Evolutionary conservation across 2,797 vertebrate species (phyloP).

Genomic region (Lepus townsendii): DNA sequence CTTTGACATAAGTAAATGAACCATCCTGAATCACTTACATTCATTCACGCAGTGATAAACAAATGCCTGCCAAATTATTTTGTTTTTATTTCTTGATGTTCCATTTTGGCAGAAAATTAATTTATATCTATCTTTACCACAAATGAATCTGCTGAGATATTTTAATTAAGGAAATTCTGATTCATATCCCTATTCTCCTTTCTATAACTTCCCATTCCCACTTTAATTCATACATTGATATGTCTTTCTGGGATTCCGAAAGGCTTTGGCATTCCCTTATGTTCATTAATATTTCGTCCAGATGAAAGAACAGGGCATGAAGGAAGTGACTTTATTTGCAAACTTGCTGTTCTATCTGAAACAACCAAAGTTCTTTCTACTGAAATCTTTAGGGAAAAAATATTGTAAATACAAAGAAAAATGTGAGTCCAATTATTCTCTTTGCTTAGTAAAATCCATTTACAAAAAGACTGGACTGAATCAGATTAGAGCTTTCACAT

Average conservation of each 20-base stretch:
- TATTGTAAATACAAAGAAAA: neutral
- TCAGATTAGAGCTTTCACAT: neutral
- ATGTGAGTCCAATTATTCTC: neutral
- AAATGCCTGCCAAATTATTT: neutral
- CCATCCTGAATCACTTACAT: neutral
- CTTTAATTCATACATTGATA: neutral
- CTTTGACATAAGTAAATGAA: neutral
- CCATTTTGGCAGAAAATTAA: neutral
- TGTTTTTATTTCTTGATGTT: slow-evolving; percentile 29
- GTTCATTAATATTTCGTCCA: slow-evolving; percentile 31
- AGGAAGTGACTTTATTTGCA: neutral
- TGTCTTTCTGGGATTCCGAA: neutral
- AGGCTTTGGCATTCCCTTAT: neutral
- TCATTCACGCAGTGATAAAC: neutral
- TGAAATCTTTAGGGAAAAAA: neutral
- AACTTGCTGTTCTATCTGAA: slow-evolving; percentile 12
- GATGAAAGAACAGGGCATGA: slow-evolving; percentile 8
- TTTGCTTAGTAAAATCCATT: neutral
- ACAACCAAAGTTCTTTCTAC: neutral
- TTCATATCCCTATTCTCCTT: neutral
- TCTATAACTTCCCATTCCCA: neutral
- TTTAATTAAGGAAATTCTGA: slow-evolving; percentile 8
- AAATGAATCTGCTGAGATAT: neutral
- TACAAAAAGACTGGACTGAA: neutral
- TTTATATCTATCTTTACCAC: neutral